Conservation (phyloP, 2,888 invertebrate genomes). For the Scotopteryx bipunctaria region DNA sequence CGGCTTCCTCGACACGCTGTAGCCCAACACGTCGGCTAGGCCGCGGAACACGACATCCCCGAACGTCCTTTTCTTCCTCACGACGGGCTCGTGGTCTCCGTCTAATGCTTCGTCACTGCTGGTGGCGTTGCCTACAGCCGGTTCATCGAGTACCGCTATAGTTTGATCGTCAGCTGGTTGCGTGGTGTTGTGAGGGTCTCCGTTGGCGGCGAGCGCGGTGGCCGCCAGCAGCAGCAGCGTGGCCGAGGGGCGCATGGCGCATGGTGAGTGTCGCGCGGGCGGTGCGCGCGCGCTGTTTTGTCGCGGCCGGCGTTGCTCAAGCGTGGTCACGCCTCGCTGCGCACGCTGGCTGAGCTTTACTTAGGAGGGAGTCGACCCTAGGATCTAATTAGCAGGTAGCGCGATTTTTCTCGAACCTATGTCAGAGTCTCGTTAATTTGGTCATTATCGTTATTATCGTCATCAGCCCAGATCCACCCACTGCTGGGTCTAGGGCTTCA, state of each 20-base stretch:
- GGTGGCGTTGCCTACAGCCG: slow-evolving; percentile 36
- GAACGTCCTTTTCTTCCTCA: slow-evolving; percentile 77
- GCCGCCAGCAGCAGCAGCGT: slow-evolving; percentile 49
- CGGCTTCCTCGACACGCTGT: slow-evolving; percentile 67
- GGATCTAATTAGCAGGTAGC: background rate
- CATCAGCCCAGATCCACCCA: too few species aligned
- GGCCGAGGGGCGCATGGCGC: slow-evolving; percentile 69
- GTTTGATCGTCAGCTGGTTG: slow-evolving; percentile 29
- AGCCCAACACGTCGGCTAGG: slow-evolving; percentile 77
- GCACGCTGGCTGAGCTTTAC: slow-evolving; percentile 2
- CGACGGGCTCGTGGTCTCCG: slow-evolving; percentile 63
- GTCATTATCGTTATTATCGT: too few species aligned
- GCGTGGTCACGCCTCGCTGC: slow-evolving; percentile 50
- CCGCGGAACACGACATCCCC: slow-evolving; percentile 79
- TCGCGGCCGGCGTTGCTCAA: slow-evolving; percentile 64
- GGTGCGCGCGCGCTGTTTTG: slow-evolving; percentile 60
- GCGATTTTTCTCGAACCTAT: too few species aligned
- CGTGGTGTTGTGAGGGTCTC: slow-evolving; percentile 14
- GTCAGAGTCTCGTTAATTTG: background rate
- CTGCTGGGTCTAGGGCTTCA: too few species aligned
- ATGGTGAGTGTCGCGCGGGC: slow-evolving; percentile 66
- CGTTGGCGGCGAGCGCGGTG: slow-evolving; percentile 38
- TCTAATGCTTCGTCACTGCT: slow-evolving; percentile 45
- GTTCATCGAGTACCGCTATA: slow-evolving; percentile 28
- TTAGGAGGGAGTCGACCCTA: slow-evolving; percentile 11